phyloP scores from a whole-genome alignment of 2,888 invertebrate species.

The Nemotelus pantherinus region DNA sequence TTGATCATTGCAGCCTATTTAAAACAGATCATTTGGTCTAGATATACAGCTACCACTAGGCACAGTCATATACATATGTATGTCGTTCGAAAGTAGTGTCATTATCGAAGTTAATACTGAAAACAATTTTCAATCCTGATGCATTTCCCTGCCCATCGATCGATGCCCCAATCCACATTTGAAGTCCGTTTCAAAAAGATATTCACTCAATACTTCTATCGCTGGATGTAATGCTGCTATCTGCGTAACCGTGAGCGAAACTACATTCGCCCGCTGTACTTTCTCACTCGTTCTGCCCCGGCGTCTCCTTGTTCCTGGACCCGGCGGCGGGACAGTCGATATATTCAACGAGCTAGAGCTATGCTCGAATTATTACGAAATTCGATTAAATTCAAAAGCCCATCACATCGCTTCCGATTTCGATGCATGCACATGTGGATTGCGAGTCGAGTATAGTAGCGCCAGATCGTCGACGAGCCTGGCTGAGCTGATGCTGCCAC shows the following conservation, averaged over 20 bases:
- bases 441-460: background rate
- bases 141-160: slow-evolving; percentile 1
- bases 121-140: slow-evolving; percentile 34
- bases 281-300: background rate
- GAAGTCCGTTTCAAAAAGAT: background rate
- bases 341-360: slow-evolving; percentile 33
- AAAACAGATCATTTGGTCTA: no score
- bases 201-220: slow-evolving; percentile 28
- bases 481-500: background rate
- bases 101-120: slow-evolving; percentile 12
- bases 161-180: slow-evolving; percentile 2
- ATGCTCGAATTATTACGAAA: slow-evolving; percentile 41
- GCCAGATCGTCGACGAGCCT: background rate
- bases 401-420: slow-evolving; percentile 34
- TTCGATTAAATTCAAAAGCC: slow-evolving; percentile 42
- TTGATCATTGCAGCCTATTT: no score
- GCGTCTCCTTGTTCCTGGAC: background rate
- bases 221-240: background rate
- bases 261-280: background rate
- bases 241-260: background rate
- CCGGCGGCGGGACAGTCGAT: background rate
- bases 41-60: no score
- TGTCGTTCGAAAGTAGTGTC: background rate
- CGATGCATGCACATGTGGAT: slow-evolving; percentile 5
- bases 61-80: background rate